Evolutionary conservation across 2,888 invertebrate species (phyloP).

Genomic region (Coleophora flavipennella): DNA sequence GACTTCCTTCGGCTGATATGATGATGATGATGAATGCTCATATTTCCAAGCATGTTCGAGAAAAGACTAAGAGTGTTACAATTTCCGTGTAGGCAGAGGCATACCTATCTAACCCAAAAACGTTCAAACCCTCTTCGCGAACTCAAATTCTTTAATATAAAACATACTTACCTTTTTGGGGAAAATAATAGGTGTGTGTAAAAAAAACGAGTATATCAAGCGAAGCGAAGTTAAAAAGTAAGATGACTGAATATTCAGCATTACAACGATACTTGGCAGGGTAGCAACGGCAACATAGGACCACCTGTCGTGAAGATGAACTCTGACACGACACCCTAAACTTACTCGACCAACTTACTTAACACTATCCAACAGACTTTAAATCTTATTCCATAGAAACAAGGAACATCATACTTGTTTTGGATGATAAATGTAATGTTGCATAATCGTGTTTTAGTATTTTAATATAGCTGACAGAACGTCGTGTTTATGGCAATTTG

Average conservation of each 20-base stretch:
- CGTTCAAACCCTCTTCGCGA: too few relatives aligned
- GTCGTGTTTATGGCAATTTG: slow-evolving; percentile 49
- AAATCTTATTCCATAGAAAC: slow-evolving; percentile 11
- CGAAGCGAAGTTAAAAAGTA: slow-evolving; percentile 18
- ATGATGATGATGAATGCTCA: too few relatives aligned
- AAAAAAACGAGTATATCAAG: slow-evolving; percentile 17
- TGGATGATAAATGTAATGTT: slow-evolving; percentile 13
- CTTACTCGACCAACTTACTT: slow-evolving; percentile 11
- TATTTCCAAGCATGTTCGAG: too few relatives aligned
- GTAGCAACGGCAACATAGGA: slow-evolving; percentile 12
- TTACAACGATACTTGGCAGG: slow-evolving; percentile 16
- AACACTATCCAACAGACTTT: slow-evolving; percentile 6
- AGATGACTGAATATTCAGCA: slow-evolving; percentile 41
- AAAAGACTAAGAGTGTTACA: too few relatives aligned
- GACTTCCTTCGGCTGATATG: too few relatives aligned
- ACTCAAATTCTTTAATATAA: too few relatives aligned
- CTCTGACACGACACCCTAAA: slow-evolving; percentile 36
- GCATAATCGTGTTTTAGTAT: slow-evolving; percentile 35
- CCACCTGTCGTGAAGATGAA: slow-evolving; percentile 63
- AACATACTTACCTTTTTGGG: too few relatives aligned
- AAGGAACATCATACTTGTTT: neutral
- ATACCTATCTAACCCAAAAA: too few relatives aligned
- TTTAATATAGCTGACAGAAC: slow-evolving; percentile 53
- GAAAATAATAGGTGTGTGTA: too few relatives aligned
- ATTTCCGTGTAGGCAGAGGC: too few relatives aligned